These are phyloP conservation scores for Conomelus anceps DNA, from an alignment of 2,888 invertebrate species.

Conservation along the genomic window DNA sequence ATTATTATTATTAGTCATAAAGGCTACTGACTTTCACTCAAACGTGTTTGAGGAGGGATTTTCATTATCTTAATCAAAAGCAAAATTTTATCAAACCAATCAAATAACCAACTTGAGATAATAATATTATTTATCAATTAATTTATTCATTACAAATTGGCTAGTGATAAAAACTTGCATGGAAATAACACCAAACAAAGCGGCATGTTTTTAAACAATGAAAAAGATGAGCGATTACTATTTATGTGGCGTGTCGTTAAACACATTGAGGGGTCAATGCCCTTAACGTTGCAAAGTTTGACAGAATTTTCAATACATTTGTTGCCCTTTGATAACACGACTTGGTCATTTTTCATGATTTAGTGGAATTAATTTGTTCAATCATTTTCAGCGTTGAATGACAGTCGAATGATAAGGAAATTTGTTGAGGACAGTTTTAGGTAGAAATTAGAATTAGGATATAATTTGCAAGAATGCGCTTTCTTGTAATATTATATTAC, in stretches of 20 bases:
- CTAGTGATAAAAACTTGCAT: background rate
- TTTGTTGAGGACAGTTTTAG: no score
- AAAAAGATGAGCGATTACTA: background rate
- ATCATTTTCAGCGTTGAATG: background rate
- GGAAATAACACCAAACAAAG: background rate
- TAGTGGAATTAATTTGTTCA: background rate
- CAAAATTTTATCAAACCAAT: no score
- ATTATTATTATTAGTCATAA: no score
- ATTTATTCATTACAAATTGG: background rate
- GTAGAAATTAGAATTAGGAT: no score
- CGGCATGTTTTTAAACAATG: background rate
- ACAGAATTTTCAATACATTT: background rate
- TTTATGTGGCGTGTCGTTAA: background rate
- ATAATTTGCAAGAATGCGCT: no score
- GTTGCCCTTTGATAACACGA: background rate
- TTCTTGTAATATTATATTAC: no score
- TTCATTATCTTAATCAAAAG: no score
- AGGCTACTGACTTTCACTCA: no score
- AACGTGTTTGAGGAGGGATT: no score
- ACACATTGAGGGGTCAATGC: background rate
- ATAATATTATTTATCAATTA: background rate
- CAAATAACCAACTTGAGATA: no score
- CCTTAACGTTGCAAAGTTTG: background rate
- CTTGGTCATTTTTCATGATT: background rate
- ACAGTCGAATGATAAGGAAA: background rate